Evolutionary conservation across 2,113 vertebrate species (phyloP), one percentile per base, ranked within the genome.

Genomic region (Tupaia chinensis): DNA sequence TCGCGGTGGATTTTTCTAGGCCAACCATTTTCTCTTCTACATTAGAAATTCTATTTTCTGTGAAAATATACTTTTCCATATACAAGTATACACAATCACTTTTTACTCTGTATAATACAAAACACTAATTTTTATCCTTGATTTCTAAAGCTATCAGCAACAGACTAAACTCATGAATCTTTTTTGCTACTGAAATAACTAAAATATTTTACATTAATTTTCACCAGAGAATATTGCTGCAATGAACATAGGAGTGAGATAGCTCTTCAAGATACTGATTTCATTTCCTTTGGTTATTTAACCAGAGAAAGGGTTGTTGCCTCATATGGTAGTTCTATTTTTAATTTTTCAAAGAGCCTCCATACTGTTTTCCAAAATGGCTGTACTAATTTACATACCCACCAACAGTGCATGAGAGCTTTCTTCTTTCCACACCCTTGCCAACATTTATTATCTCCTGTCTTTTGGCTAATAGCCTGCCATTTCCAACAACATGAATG

Each of bases 191-290:
- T 94, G 20, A 27, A 95, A 81, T 76, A 91, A 79, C 9, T 83
- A 95, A 91, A 80, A 92, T 92, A 92, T 76, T 92, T 94, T 86
- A 74, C 73, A 92, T 76, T 95, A 83, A 61, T 88, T 92, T 94
- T 91, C 34, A 68, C 25, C 25, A 78, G 44, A 95, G 27, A 88
- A 86, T 73, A 82, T 53, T 72, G 66, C 4, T 73, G 15, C 74
- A 34, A 17, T 86, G 58, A 87, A 58, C 58, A 66, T n/a, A 9
- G 20, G 19, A 29, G n/a, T 73, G 53, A 79, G 58, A 23, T 85
- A 79, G 29, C 56, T 90, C 65, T 72, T 91, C 56, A 72, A 72
- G 53, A 80, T 80, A 86, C 23, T 81, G 60, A 87, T 60, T 91
- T 91, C 34, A 73, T 95, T 79, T 65, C 34, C 65, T 86, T 73